Evolutionary conservation across 2,113 vertebrate species (phyloP).

Genomic region (Archocentrus centrarchus): DNA sequence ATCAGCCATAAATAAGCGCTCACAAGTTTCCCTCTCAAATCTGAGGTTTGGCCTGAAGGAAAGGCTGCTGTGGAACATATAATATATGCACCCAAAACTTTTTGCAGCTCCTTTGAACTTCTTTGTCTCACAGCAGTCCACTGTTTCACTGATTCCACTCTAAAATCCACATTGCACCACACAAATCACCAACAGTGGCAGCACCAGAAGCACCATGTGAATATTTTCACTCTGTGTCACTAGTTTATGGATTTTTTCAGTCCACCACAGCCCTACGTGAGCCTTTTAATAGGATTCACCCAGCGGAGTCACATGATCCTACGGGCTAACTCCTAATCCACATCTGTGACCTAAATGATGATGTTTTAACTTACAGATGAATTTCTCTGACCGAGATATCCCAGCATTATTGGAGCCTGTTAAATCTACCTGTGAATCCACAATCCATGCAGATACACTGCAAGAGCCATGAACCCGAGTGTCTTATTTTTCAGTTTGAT

Average conservation of each 20-base stretch:
- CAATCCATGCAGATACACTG: not conserved
- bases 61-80: not conserved
- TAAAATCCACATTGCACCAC: not conserved
- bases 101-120: not conserved
- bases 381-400: constrained; percentile 32
- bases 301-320: constrained; percentile 41
- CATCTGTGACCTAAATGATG: constrained; percentile 14
- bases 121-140: not conserved
- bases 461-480: not conserved
- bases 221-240: not conserved
- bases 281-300: constrained; percentile 41
- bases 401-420: not conserved
- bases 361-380: not conserved
- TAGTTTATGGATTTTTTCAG: not conserved
- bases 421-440: not conserved
- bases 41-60: not conserved
- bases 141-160: not conserved
- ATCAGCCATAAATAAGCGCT: constrained; percentile 1
- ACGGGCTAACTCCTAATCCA: constrained; percentile 7
- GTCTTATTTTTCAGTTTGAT: no score
- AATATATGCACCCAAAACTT: not conserved
- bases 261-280: constrained; percentile 14
- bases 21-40: not conserved
- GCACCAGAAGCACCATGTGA: not conserved
- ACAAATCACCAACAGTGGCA: not conserved